Conservation (phyloP, 2,797 vertebrate genomes). For the Scarus forsteni region DNA sequence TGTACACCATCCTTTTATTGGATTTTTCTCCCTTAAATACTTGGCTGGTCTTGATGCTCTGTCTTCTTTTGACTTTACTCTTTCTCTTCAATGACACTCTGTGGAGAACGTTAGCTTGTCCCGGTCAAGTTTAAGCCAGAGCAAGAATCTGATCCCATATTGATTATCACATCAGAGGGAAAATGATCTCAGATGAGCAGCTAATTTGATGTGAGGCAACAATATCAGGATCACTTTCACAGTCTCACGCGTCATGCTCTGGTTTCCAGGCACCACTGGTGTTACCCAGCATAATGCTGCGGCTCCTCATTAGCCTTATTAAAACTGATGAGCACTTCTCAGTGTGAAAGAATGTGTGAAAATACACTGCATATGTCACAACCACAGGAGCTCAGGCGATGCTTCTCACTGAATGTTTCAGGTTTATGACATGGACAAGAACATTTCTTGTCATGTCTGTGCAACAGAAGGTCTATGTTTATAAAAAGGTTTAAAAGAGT, state of each 20-base stretch:
- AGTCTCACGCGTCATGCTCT: constrained; percentile 46
- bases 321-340: constrained; percentile 62
- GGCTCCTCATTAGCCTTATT: constrained; percentile 52
- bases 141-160: constrained; percentile 14
- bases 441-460: neutral
- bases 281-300: constrained; percentile 35
- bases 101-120: constrained; percentile 2
- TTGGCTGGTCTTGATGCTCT: constrained; percentile 18
- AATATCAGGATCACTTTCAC: constrained; percentile 52
- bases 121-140: constrained; percentile 1
- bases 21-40: constrained; percentile 53
- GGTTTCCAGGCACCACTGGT: constrained; percentile 52
- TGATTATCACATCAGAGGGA: constrained; percentile 18
- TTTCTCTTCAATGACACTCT: neutral
- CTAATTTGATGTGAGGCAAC: constrained; percentile 41
- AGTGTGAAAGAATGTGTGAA: constrained; percentile 63
- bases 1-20: constrained; percentile 38
- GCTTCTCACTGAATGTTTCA: constrained; percentile 20
- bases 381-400: constrained; percentile 36
- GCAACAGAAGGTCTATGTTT: neutral
- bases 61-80: constrained; percentile 9
- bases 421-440: constrained; percentile 1
- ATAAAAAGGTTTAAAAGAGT: neutral
- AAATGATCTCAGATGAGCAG: constrained; percentile 35
- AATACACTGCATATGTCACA: constrained; percentile 63